Evolutionary conservation across 2,888 invertebrate genomes (phyloP).

Genomic region (Cephus spinipes): DNA sequence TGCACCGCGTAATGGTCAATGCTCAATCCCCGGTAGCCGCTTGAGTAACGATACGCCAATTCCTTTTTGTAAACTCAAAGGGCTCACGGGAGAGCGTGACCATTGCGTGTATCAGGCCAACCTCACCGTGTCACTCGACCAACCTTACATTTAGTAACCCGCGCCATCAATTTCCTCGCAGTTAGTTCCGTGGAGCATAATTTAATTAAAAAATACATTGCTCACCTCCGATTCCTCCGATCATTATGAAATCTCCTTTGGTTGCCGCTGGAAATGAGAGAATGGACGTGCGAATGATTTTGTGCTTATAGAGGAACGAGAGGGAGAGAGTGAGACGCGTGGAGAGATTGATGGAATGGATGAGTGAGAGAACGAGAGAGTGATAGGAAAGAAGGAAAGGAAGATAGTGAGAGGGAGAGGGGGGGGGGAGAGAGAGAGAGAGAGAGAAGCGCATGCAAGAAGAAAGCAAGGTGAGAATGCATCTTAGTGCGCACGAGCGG

Average conservation of each 20-base stretch:
- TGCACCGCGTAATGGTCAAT: neutral
- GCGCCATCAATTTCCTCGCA: neutral
- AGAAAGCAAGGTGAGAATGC: neutral
- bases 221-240: neutral
- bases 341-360: constrained; percentile 20
- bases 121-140: neutral
- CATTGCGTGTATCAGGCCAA: neutral
- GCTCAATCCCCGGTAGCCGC: neutral
- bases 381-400: constrained; percentile 40
- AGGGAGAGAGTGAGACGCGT: neutral
- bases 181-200: neutral
- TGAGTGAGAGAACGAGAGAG: constrained; percentile 13
- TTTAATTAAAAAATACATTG: neutral
- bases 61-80: neutral
- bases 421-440: too few species aligned
- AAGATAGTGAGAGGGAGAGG: neutral
- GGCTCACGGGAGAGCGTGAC: neutral
- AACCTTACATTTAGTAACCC: neutral
- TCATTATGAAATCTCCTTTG: neutral
- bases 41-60: neutral
- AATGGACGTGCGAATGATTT: neutral
- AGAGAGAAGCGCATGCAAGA: neutral
- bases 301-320: neutral
- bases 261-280: neutral
- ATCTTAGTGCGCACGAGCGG: neutral